Base-by-base conservation (phyloP, 2,797 vertebrate genomes). In the Cercopithecus mitis region DNA sequence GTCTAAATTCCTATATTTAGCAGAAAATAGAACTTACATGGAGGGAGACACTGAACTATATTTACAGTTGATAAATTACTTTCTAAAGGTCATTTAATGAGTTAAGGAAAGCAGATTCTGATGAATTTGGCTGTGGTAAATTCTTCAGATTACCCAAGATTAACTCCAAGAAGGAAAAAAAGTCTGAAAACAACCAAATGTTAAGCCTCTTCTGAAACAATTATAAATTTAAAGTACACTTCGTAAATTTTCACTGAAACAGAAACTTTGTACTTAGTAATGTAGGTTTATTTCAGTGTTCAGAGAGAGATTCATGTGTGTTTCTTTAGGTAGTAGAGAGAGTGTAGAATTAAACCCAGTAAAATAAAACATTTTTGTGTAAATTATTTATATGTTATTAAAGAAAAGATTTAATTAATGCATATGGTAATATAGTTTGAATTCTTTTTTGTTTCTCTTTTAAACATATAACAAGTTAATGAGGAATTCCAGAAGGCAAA, bases 41-140 rank as follows among this genome's bases (percentile, higher is more conserved):
- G 76, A 14, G 33, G 22, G 50, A n/a, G 47, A 1, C 45, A 79
- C 25, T 45, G 47, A 79, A 52, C 85, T 93, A 52, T 45, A n/a
- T 57, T 24, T 9, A 73, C 19, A 82, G 22, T 84, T 76, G 88
- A 72, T 83, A 80, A 91, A 95, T 94, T 87, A 73, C 55, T 50
- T 92, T 86, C 77, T 88, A 80, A 83, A 95, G 39, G 67, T 95
- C 73, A 97, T 79, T 97, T 95, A 50, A 3, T 80, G 52, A 77
- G 27, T 81, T 41, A 7, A 90, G 72, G 47, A 92, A 90, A 87
- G 75, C 22, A 94, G 30, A 95, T 84, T 84, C 58, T 90, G 47
- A 95, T 90, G 73, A 95, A 95, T 61, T 91, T 93, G 83, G 30
- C 25, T 88, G 14, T 86, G 24, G 52, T 76, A 84, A 61, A 43